These are phyloP conservation scores for Pterophyllum scalare DNA, from an alignment of 2,113 vertebrate species.

Conservation along the genomic window DNA sequence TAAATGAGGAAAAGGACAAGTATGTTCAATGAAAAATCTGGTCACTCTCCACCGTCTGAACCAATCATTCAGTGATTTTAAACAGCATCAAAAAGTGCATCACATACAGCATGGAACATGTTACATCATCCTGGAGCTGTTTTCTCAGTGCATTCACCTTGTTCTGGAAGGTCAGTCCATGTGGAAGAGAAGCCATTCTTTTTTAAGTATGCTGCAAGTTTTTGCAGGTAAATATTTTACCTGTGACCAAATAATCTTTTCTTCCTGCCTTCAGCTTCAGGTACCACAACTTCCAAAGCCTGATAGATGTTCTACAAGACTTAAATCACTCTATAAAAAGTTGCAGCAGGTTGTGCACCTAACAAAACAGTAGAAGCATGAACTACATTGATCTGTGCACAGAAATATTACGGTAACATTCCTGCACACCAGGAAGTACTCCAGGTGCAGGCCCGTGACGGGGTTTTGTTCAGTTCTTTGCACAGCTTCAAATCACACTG, in stretches of 20 bases:
- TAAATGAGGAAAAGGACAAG: not conserved
- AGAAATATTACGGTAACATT: too few species aligned
- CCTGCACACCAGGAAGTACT: too few species aligned
- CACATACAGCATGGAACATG: not conserved
- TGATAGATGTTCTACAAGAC: not conserved
- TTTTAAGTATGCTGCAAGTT: not conserved
- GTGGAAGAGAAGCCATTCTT: not conserved
- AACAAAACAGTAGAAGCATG: not conserved
- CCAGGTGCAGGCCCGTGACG: too few species aligned
- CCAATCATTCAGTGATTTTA: not conserved
- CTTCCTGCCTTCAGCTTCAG: not conserved
- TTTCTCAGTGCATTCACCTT: not conserved
- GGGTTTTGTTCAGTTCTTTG: too few species aligned
- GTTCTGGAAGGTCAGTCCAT: not conserved
- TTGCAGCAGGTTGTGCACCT: not conserved
- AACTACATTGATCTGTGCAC: too few species aligned
- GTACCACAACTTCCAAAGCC: not conserved
- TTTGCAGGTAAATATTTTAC: not conserved
- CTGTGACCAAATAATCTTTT: not conserved
- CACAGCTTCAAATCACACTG: too few species aligned
- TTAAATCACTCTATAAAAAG: not conserved
- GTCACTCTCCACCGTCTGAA: not conserved
- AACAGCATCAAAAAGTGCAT: not conserved
- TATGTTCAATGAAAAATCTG: not conserved
- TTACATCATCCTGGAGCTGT: not conserved